phyloP scores from a whole-genome alignment of 2,797 vertebrate species.

The Dallia pectoralis region DNA sequence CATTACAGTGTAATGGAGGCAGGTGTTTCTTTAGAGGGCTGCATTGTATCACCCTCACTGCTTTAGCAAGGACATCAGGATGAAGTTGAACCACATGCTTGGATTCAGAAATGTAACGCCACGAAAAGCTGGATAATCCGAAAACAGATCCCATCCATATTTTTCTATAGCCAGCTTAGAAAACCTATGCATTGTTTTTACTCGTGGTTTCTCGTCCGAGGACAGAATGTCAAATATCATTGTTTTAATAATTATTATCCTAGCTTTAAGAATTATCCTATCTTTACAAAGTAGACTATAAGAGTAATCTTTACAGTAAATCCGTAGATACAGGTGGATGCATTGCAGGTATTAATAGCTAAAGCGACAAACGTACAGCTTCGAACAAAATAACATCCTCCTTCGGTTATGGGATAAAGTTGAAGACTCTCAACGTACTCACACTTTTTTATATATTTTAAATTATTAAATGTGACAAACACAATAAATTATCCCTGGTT shows the following conservation, averaged over 20 bases:
- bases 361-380: slow-evolving; percentile 30
- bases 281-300: slow-evolving; percentile 8
- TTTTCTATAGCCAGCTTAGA: slow-evolving; percentile 36
- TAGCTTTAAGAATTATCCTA: background rate
- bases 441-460: slow-evolving; percentile 30
- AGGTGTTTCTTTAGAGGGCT: slow-evolving; percentile 66
- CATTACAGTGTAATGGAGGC: slow-evolving; percentile 62
- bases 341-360: slow-evolving; percentile 25
- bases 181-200: slow-evolving; percentile 9
- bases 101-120: slow-evolving; percentile 59
- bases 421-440: background rate
- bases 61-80: slow-evolving; percentile 49
- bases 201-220: background rate
- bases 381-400: slow-evolving; percentile 20
- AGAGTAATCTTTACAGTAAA: slow-evolving; percentile 18
- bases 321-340: slow-evolving; percentile 22
- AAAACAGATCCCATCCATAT: slow-evolving; percentile 41
- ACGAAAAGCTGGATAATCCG: slow-evolving; percentile 56
- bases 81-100: slow-evolving; percentile 66
- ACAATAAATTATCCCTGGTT: slow-evolving; percentile 48
- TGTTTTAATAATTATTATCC: background rate
- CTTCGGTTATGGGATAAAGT: slow-evolving; percentile 1
- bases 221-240: slow-evolving; percentile 1
- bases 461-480: slow-evolving; percentile 35
- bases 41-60: slow-evolving; percentile 46